phyloP scores from a whole-genome alignment of 92 coral and sea anemone species.

The Porites lobata region DNA sequence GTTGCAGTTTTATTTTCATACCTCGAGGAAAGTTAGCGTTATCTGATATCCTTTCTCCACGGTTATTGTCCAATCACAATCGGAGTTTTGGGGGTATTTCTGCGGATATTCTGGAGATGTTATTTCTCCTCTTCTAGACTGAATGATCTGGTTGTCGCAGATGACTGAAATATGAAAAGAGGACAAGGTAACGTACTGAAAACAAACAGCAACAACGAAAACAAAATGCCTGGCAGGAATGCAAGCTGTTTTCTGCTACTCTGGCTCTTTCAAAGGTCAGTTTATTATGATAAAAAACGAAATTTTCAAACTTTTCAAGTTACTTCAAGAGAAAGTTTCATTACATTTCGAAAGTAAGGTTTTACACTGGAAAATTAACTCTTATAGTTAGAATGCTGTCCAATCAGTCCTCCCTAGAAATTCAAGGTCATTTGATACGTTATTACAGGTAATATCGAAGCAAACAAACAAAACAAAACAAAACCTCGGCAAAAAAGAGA shows the following conservation, averaged over 20 bases:
- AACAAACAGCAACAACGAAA: background rate
- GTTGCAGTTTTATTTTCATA: background rate
- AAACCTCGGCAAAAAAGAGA: too few species aligned
- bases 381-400: too few species aligned
- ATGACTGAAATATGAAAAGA: slow-evolving; percentile 60
- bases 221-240: too few species aligned
- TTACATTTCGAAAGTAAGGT: too few species aligned
- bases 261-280: too few species aligned
- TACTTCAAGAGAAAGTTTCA: too few species aligned
- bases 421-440: background rate
- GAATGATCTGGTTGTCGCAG: slow-evolving; percentile 80
- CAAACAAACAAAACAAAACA: background rate
- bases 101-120: slow-evolving; percentile 89
- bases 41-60: slow-evolving; percentile 95
- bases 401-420: too few species aligned
- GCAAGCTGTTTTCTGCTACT: too few species aligned
- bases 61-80: slow-evolving; percentile 92
- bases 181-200: background rate
- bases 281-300: too few species aligned
- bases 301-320: too few species aligned
- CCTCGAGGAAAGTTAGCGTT: slow-evolving; percentile 75
- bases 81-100: slow-evolving; percentile 79
- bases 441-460: background rate
- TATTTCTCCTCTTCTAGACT: slow-evolving; percentile 79
- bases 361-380: too few species aligned